Evolutionary conservation across 2,113 vertebrate genomes (phyloP).

Genomic region (Chloropsis hardwickii): DNA sequence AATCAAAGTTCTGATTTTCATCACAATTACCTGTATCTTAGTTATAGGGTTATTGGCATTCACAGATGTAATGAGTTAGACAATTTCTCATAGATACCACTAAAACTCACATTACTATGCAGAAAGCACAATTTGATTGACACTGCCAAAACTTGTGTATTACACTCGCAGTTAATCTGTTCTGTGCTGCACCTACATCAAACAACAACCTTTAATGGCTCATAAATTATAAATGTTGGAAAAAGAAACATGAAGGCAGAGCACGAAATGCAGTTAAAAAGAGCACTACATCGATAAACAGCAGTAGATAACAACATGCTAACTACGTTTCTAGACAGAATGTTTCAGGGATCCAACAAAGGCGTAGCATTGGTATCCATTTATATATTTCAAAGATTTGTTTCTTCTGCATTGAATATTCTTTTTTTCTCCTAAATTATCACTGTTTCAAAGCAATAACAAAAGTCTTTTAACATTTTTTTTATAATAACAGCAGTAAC

Average conservation of each 20-base stretch:
- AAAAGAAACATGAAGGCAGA: not conserved
- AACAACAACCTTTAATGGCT: not conserved
- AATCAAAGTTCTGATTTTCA: conserved; percentile 1
- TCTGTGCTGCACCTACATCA: not conserved
- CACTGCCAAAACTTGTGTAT: not conserved
- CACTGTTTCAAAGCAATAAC: not conserved
- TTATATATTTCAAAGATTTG: not conserved
- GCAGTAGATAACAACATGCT: not conserved
- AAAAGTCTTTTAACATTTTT: not conserved
- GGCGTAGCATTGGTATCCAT: not conserved
- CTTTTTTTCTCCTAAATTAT: not conserved
- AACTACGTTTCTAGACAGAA: not conserved
- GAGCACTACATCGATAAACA: not conserved
- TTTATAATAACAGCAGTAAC: not conserved
- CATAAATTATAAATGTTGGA: not conserved
- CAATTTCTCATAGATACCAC: not conserved
- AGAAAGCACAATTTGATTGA: conserved; percentile 7
- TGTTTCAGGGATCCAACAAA: not conserved
- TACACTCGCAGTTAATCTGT: not conserved
- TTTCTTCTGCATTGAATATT: not conserved
- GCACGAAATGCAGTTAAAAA: not conserved
- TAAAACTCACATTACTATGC: not conserved
- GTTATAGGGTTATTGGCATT: not conserved
- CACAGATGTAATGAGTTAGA: not conserved
- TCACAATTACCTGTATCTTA: not conserved